phyloP scores from a whole-genome alignment of 23 tunicate species.

The Aplidium turbinatum region DNA sequence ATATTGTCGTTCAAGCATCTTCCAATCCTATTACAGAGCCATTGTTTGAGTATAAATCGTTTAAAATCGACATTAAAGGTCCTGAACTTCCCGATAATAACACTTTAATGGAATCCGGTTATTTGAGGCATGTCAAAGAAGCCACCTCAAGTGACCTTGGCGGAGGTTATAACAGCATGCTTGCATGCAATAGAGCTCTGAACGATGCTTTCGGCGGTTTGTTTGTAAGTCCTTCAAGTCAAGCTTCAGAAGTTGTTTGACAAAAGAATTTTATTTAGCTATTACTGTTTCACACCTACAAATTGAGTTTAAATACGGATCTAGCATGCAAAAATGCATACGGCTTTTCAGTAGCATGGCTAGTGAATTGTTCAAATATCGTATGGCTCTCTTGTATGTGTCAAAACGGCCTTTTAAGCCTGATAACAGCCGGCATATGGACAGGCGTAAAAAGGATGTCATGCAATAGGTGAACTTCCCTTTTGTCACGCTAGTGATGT shows the following conservation, averaged over 20 bases:
- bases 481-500: too few species aligned
- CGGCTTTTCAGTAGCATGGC: too few species aligned
- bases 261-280: too few species aligned
- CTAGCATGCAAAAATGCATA: too few species aligned
- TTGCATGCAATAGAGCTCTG: slow-evolving; percentile 66
- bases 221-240: slow-evolving; percentile 37
- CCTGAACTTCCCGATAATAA: slow-evolving; percentile 57
- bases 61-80: slow-evolving; percentile 44
- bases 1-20: neutral
- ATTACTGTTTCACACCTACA: too few species aligned
- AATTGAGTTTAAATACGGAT: too few species aligned
- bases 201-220: slow-evolving; percentile 78
- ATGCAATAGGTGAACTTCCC: too few species aligned
- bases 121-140: slow-evolving; percentile 61
- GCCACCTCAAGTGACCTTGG: slow-evolving; percentile 55
- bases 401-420: too few species aligned
- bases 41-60: slow-evolving; percentile 1
- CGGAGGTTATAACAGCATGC: slow-evolving; percentile 70
- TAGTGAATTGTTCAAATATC: too few species aligned
- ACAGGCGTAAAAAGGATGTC: too few species aligned
- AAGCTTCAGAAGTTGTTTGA: slow-evolving; percentile 36
- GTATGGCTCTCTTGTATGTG: too few species aligned
- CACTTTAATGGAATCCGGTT: slow-evolving; percentile 48
- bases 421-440: too few species aligned
- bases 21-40: neutral